phyloP scores from a whole-genome alignment of 2,113 vertebrate genomes.

The Talpa occidentalis region DNA sequence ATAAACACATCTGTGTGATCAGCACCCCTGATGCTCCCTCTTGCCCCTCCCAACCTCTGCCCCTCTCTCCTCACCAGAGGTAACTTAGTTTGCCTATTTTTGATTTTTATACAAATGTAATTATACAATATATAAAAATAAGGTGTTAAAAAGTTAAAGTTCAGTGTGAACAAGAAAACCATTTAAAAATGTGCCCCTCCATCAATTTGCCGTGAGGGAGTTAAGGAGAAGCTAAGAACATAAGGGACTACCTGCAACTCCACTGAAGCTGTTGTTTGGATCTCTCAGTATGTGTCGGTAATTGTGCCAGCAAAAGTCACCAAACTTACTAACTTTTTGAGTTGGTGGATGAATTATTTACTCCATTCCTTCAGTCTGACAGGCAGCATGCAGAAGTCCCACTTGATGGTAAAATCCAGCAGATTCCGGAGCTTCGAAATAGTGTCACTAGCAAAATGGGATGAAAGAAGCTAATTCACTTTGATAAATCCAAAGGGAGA shows the following conservation, averaged over 20 bases:
- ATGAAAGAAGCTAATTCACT: constrained; percentile 4
- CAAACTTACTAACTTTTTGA: constrained; percentile 48
- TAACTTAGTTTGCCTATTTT: not conserved
- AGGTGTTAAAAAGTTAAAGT: not conserved
- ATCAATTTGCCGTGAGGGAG: not conserved
- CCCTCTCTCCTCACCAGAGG: not conserved
- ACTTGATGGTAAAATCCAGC: constrained; percentile 37
- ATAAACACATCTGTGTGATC: not conserved
- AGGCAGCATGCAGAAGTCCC: constrained; percentile 34
- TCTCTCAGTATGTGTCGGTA: constrained; percentile 23
- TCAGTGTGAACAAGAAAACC: constrained; percentile 25
- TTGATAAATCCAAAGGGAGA: not conserved
- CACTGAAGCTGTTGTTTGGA: not conserved
- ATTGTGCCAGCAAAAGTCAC: constrained; percentile 5
- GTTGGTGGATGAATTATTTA: constrained; percentile 62
- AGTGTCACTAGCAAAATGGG: not conserved
- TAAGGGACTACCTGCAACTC: not conserved
- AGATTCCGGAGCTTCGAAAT: constrained; percentile 7
- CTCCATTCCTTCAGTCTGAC: constrained; percentile 41
- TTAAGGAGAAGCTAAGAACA: not conserved
- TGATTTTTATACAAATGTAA: constrained; percentile 17
- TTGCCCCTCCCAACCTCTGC: not conserved
- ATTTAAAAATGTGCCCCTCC: not conserved
- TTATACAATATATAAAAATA: not conserved
- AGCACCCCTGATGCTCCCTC: not conserved